Percentiles rank a stretch among this genome's conserved stretches.
Evolutionary conservation across 2,797 vertebrate species (phyloP).

Genomic region (Cossypha polioptera): DNA sequence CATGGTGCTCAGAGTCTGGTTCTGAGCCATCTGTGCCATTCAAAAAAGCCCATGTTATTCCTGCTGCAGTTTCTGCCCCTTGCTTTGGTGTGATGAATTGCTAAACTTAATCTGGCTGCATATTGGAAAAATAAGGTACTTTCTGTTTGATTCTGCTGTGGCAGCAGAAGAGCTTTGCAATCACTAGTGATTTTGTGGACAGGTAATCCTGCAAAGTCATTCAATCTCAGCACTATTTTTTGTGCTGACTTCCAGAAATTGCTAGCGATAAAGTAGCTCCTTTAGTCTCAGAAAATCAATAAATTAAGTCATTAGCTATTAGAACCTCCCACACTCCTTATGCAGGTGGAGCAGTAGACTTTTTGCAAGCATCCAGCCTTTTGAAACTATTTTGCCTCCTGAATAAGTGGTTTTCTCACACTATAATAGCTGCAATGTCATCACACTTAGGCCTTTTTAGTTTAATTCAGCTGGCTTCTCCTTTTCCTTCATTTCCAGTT

Average conservation of each 20-base stretch:
- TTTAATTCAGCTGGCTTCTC: neutral
- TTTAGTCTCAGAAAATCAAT: constrained; percentile 22
- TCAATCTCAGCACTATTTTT: constrained; percentile 38
- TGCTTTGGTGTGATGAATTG: neutral
- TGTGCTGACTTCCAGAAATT: constrained; percentile 24
- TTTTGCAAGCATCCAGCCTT: neutral
- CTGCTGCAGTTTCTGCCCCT: neutral
- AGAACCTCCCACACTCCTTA: neutral
- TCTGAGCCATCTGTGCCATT: neutral
- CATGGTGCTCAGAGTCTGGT: neutral
- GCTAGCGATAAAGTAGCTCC: neutral
- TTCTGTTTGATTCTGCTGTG: neutral
- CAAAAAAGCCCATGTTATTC: neutral
- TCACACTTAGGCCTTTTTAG: neutral
- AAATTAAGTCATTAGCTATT: neutral
- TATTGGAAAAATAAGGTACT: neutral
- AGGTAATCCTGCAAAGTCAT: constrained; percentile 25
- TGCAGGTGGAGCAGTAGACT: neutral
- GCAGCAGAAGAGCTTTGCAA: neutral
- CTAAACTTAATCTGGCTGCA: neutral
- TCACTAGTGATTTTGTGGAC: neutral
- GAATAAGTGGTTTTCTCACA: neutral
- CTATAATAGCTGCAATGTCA: neutral
- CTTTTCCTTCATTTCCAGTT: neutral
- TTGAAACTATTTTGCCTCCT: neutral